These are phyloP conservation scores for Crypturellus undulatus DNA, from an alignment of 2,113 vertebrate genomes.

Conservation along the genomic window DNA sequence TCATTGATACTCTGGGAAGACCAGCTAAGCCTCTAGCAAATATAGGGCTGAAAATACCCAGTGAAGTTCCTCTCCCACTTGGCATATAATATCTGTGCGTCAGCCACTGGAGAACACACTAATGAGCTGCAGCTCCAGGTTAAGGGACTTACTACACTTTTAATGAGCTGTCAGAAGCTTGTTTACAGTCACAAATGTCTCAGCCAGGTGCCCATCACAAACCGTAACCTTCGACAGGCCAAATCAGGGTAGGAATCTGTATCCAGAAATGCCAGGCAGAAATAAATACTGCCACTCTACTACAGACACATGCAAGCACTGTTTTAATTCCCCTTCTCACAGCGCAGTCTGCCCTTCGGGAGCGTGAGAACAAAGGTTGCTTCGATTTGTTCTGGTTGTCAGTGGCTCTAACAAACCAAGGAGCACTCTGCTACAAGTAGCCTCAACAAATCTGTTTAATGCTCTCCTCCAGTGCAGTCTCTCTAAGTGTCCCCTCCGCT, in stretches of 20 bases:
- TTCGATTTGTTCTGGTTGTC: not conserved
- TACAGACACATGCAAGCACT: not conserved
- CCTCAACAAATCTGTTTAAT: not conserved
- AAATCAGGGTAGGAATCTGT: not conserved
- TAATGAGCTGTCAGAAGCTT: slow-evolving; percentile 50
- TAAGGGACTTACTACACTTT: not conserved
- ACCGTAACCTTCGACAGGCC: not conserved
- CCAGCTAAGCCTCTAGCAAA: slow-evolving; percentile 31
- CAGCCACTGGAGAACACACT: slow-evolving; percentile 30
- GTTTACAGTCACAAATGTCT: slow-evolving; percentile 49
- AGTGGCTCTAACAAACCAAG: not conserved
- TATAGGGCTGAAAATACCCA: slow-evolving; percentile 12
- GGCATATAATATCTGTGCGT: not conserved
- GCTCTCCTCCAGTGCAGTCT: not conserved
- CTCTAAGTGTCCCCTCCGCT: not conserved
- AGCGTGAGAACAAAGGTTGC: not conserved
- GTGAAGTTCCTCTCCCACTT: not conserved
- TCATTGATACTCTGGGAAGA: slow-evolving; percentile 27
- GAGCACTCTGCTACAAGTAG: not conserved
- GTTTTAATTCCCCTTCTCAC: not conserved
- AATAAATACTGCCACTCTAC: not conserved
- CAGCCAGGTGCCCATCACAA: slow-evolving; percentile 6
- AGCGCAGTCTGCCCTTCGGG: not conserved
- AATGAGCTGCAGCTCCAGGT: slow-evolving; percentile 42
- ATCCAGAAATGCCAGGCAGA: not conserved